phyloP scores from a whole-genome alignment of 1,140 invertebrate genomes.

The Saccostrea glomerata region DNA sequence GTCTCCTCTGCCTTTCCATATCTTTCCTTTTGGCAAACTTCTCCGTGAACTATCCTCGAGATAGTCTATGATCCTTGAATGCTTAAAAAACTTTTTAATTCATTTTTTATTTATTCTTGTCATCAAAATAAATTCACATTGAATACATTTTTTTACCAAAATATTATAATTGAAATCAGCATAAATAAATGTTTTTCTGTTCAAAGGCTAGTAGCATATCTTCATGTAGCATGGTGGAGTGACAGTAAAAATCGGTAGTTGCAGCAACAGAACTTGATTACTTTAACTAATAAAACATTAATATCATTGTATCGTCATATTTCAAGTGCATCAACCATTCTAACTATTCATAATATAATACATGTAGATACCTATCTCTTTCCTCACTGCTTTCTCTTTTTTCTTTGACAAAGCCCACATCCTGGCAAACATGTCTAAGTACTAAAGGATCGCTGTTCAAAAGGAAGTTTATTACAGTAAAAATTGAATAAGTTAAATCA shows the following conservation, averaged over 20 bases:
- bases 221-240: not conserved
- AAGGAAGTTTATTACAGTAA: too few species aligned
- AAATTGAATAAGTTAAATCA: too few species aligned
- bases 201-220: not conserved
- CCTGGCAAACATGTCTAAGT: too few species aligned
- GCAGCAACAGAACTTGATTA: not conserved
- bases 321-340: too few species aligned
- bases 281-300: not conserved
- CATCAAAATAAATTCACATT: not conserved
- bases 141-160: not conserved
- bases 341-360: too few species aligned
- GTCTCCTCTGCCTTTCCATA: slow-evolving; percentile 20
- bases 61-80: slow-evolving; percentile 48
- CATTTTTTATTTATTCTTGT: not conserved
- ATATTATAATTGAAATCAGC: not conserved
- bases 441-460: too few species aligned
- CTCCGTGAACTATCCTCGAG: slow-evolving; percentile 45
- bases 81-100: slow-evolving; percentile 5
- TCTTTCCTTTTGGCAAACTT: slow-evolving; percentile 44
- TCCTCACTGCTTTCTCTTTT: too few species aligned
- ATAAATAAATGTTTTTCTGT: not conserved
- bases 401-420: too few species aligned
- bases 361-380: too few species aligned
- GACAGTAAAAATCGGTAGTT: not conserved
- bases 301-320: too few species aligned